A percentile compares a stretch with the other conserved stretches of the same genome.
Evolutionary conservation across 2,797 vertebrate genomes (phyloP).

Genomic region (Champsocephalus gunnari): DNA sequence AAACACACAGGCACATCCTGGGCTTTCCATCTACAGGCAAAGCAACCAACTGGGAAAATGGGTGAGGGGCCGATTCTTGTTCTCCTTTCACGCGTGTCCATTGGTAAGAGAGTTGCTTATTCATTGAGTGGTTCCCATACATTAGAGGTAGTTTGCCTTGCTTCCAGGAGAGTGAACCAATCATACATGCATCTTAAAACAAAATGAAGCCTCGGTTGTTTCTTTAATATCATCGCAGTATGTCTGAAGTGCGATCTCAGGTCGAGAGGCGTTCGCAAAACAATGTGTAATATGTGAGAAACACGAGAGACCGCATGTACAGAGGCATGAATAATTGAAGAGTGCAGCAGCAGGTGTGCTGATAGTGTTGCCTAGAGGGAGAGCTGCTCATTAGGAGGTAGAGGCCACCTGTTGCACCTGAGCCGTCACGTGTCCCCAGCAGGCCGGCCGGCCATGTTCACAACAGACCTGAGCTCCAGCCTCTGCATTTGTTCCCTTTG

Average conservation of each 20-base stretch:
- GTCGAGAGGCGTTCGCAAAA: slow-evolving; percentile 43
- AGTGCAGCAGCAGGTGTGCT: slow-evolving; percentile 80
- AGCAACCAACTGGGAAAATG: neutral
- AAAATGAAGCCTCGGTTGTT: too few relatives aligned
- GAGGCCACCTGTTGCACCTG: slow-evolving; percentile 84
- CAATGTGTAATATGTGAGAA: slow-evolving; percentile 69
- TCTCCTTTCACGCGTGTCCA: neutral
- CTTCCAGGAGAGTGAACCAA: neutral
- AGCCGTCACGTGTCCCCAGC: slow-evolving; percentile 51
- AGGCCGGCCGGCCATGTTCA: slow-evolving; percentile 53
- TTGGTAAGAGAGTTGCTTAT: neutral
- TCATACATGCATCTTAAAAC: too few relatives aligned
- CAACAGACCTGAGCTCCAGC: slow-evolving; percentile 15
- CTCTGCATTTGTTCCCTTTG: slow-evolving; percentile 29
- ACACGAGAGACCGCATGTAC: slow-evolving; percentile 73
- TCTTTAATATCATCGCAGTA: too few relatives aligned
- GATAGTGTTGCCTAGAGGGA: slow-evolving; percentile 80
- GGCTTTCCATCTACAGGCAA: slow-evolving; percentile 22
- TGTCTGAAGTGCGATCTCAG: slow-evolving; percentile 31
- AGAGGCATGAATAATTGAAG: slow-evolving; percentile 80
- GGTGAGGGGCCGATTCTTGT: neutral
- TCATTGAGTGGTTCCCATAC: neutral
- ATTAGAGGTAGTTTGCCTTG: neutral
- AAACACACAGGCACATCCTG: neutral
- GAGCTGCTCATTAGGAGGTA: slow-evolving; percentile 80